phyloP scores from a whole-genome alignment of 2,113 vertebrate species.

The Pseudois nayaur region DNA sequence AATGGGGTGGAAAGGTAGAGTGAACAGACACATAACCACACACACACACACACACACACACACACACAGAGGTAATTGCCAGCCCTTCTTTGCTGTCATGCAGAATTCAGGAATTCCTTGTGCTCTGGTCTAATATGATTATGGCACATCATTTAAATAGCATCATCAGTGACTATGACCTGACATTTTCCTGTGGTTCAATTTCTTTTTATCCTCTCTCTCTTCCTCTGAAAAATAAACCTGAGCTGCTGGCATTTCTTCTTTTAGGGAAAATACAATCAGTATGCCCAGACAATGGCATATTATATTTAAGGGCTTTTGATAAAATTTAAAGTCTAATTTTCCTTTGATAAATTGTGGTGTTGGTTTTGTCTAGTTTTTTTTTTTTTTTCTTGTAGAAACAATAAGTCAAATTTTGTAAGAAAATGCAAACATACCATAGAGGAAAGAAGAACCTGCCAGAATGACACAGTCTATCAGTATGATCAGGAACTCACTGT shows the following conservation, averaged over 20 bases:
- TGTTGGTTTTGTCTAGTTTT: neutral
- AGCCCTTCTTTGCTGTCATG: conserved; percentile 64
- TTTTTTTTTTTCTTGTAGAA: neutral
- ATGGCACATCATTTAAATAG: conserved; percentile 73
- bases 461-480: neutral
- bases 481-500: conserved; percentile 31
- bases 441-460: neutral
- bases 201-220: conserved; percentile 62
- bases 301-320: conserved; percentile 29
- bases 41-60: conserved; percentile 7
- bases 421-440: conserved; percentile 38
- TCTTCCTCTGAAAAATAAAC: conserved; percentile 35
- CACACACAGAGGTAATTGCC: conserved; percentile 17
- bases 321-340: conserved; percentile 49
- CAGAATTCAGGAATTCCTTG: conserved; percentile 68
- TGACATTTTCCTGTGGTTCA: conserved; percentile 70
- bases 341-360: conserved; percentile 42
- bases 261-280: conserved; percentile 27
- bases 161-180: conserved; percentile 69
- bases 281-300: conserved; percentile 23
- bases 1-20: conserved; percentile 61
- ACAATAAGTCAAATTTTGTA: conserved; percentile 44
- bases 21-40: conserved; percentile 24
- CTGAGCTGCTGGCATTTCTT: conserved; percentile 39
- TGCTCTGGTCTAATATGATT: conserved; percentile 77